Percentiles rank a stretch among this genome's conserved stretches.
These are phyloP conservation scores for Xenus cinereus DNA, from an alignment of 2,113 vertebrate genomes.

Conservation along the genomic window DNA sequence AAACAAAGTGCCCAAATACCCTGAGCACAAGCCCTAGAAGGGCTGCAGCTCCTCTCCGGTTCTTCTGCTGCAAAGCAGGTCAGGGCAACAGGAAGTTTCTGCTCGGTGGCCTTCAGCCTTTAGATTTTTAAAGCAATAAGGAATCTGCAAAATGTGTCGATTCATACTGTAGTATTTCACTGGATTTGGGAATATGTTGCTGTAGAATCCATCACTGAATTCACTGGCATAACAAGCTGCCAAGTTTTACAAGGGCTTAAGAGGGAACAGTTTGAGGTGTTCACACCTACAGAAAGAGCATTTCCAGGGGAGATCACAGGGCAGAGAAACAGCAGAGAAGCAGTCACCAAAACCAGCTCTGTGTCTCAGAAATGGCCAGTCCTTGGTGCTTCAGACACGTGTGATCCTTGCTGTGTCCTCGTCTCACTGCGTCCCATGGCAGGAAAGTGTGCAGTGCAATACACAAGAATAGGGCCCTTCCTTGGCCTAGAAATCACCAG, in stretches of 20 bases:
- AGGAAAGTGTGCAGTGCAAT: neutral
- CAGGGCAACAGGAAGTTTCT: neutral
- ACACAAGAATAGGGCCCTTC: neutral
- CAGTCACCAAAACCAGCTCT: neutral
- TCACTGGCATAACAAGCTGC: neutral
- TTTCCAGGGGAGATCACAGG: neutral
- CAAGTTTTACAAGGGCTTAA: neutral
- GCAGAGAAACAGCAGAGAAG: neutral
- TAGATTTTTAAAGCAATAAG: neutral
- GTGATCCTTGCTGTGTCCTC: no score
- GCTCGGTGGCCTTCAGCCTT: neutral
- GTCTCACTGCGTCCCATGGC: neutral
- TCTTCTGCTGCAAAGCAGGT: neutral
- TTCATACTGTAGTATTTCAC: neutral
- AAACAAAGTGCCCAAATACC: neutral
- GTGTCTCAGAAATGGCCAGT: neutral
- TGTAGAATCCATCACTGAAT: neutral
- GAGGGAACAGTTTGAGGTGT: neutral
- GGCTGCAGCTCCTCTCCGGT: neutral
- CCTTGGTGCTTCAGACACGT: neutral
- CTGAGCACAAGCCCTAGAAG: neutral
- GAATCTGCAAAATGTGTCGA: neutral
- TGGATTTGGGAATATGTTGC: neutral
- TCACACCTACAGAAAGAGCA: neutral
- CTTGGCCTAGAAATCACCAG: neutral